phyloP scores from a whole-genome alignment of 1,140 invertebrate species.

The Popillia japonica region DNA sequence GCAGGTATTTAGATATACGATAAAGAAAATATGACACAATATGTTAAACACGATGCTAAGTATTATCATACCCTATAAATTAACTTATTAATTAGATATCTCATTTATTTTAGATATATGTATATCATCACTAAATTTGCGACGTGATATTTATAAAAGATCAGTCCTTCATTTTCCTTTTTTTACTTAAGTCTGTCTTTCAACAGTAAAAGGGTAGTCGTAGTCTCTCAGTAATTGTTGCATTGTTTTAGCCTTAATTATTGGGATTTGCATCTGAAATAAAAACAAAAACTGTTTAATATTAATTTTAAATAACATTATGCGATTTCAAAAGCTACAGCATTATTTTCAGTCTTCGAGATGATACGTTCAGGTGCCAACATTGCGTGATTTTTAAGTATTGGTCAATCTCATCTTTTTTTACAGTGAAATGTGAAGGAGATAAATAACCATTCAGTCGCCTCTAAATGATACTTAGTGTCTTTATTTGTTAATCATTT shows the following conservation, averaged over 20 bases:
- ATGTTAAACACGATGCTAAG: conserved; percentile 4
- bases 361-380: too few species aligned
- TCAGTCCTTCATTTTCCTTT: conserved; percentile 7
- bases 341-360: too few species aligned
- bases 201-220: conserved; percentile 57
- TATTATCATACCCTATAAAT: not conserved
- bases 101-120: not conserved
- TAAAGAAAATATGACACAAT: conserved; percentile 31
- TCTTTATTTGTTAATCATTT: too few species aligned
- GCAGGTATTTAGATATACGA: not conserved
- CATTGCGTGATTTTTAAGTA: too few species aligned
- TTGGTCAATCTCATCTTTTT: too few species aligned
- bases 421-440: too few species aligned
- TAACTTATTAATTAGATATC: conserved; percentile 1
- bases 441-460: too few species aligned
- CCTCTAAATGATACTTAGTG: too few species aligned
- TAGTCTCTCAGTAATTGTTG: conserved; percentile 58
- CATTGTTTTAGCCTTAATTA: conserved; percentile 56
- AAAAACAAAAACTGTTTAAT: not conserved
- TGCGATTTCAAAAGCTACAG: too few species aligned
- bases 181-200: conserved; percentile 52
- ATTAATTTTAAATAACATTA: too few species aligned
- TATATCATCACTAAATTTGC: not conserved
- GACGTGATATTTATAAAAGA: not conserved
- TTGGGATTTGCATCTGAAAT: conserved; percentile 54